Base-by-base conservation (phyloP, 2,888 invertebrate genomes). In the Mesorhabditis spiculigera region DNA sequence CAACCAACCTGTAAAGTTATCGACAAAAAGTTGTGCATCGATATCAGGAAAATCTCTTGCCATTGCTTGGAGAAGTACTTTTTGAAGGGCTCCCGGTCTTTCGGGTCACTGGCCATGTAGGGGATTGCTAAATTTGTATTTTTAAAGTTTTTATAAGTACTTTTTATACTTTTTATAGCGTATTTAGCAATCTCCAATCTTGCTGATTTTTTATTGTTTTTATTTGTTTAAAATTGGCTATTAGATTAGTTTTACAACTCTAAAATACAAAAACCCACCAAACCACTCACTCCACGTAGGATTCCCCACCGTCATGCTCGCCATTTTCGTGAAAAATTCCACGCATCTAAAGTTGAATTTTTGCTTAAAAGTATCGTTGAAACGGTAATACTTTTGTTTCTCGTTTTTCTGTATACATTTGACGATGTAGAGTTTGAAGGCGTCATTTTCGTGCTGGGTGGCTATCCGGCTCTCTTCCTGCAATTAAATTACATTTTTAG, bases 1-100 rank as follows among this genome's bases (percentile, higher is more conserved):
- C n/a, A 10, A 50, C 58, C n/a, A 5, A 83, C 80, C 87, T 91
- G 91, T 80, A 92, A 93, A 74, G 95, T 91, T 0, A 94, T 93
- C 13, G 94, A 92, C 61, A 97, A 88, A 85, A 96, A 92, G 88
- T 96, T 96, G 86, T 95, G 93, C 58, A 96, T 88, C 0, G 95
- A 95, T 45, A 92, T 91, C 69, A 94, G 88, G 81, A 94, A 90
- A 44, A 93, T 94, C 86, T 97, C 96, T 86, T 95, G 94, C 96
- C 96, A 97, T 71, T 93, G 93, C 75, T 92, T 91, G 6, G 92
- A 93, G 87, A 94, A 97, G 87, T 93, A 93, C 68, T 93, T 89
- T 16, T 92, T 90, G 87, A 94, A 97, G 58, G 90, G 90, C 13
- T 92, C 91, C 85, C 93, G 93, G 82, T 95, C 95, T 87, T 95